Percentiles rank a stretch among this genome's conserved stretches.
Conservation (phyloP, 1,140 invertebrate species). For the Oncopeltus fasciatus region DNA sequence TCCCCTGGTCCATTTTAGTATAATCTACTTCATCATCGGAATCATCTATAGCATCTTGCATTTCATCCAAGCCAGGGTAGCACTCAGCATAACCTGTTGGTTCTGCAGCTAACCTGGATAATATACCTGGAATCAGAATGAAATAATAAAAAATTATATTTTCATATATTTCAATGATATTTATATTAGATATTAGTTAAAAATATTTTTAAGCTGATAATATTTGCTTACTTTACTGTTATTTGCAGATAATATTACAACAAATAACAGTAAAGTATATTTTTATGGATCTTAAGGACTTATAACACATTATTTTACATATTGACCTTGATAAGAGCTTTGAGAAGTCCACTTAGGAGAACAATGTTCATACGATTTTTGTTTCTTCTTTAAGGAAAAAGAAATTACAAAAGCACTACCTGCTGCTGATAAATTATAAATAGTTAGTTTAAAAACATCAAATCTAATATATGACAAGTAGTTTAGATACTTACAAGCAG, state of each 20-base stretch:
- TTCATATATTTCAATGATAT: too few species aligned
- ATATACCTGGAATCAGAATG: constrained; percentile 27
- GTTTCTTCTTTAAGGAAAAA: too few species aligned
- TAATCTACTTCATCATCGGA: constrained; percentile 97
- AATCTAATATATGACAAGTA: too few species aligned
- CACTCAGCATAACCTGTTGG: constrained; percentile 89
- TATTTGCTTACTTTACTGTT: too few species aligned
- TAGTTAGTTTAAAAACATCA: too few species aligned
- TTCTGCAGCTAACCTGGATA: constrained; percentile 63
- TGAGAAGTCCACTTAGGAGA: too few species aligned
- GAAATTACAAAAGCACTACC: too few species aligned
- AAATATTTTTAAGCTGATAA: neutral
- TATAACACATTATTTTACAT: neutral
- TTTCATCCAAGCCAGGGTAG: constrained; percentile 87
- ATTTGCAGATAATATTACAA: neutral
- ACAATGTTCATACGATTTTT: too few species aligned
- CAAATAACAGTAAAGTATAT: neutral
- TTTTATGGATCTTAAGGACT: neutral
- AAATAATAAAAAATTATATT: too few species aligned
- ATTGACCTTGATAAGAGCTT: too few species aligned
- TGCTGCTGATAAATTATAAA: too few species aligned
- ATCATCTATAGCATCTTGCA: constrained; percentile 89
- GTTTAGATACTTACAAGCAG: too few species aligned
- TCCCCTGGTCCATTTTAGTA: constrained; percentile 95
- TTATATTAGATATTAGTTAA: neutral